Evolutionary conservation across 2,888 invertebrate genomes (phyloP).

Genomic region (Ormyrus pomaceus): DNA sequence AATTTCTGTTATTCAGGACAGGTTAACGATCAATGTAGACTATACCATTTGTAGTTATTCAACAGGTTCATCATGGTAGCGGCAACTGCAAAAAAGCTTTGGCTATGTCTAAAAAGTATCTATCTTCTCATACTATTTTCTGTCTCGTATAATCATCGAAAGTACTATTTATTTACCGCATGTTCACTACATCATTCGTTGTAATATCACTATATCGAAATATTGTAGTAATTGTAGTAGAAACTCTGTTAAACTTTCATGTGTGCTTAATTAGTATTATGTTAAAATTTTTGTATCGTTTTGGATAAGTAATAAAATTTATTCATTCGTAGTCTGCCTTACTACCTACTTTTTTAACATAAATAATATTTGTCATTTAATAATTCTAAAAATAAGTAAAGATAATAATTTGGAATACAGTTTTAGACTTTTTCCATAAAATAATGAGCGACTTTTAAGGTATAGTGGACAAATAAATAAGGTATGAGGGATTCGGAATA

Average conservation of each 20-base stretch:
- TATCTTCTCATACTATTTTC: conserved; percentile 22
- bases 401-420: no score
- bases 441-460: not conserved
- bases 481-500: not conserved
- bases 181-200: conserved; percentile 10
- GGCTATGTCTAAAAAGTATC: conserved; percentile 32
- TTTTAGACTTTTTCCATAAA: no score
- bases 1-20: not conserved
- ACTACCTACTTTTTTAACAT: not conserved
- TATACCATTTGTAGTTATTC: conserved; percentile 27
- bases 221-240: conserved; percentile 2
- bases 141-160: conserved; percentile 25
- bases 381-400: no score
- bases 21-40: conserved; percentile 13
- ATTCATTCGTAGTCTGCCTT: not conserved
- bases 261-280: not conserved
- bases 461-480: conserved; percentile 12
- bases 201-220: not conserved
- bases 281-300: conserved; percentile 2
- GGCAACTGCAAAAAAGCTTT: conserved; percentile 32
- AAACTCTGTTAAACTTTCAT: not conserved
- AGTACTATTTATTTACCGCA: conserved; percentile 35
- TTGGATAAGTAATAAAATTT: conserved; percentile 14
- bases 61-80: conserved; percentile 23
- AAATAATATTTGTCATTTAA: not conserved